phyloP scores from a whole-genome alignment of 2,113 vertebrate genomes.

The Bambusicola thoracicus region DNA sequence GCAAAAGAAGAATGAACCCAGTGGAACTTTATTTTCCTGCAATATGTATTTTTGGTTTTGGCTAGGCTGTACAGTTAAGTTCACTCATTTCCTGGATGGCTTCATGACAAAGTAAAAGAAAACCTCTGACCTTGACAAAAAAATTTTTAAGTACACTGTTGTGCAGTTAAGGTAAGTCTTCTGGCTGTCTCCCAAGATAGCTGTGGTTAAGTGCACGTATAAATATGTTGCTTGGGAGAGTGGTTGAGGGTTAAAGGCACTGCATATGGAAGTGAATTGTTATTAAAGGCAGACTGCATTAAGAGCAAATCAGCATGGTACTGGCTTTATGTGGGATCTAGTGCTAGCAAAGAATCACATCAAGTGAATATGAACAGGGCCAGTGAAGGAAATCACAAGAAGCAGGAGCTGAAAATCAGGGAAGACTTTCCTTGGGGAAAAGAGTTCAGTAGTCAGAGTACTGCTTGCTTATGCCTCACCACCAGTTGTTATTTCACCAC shows the following conservation, averaged over 20 bases:
- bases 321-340: not conserved
- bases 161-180: conserved; percentile 6
- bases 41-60: not conserved
- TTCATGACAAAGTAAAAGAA: not conserved
- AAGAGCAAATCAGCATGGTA: not conserved
- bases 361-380: not conserved
- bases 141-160: not conserved
- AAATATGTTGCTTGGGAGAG: not conserved
- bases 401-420: not conserved
- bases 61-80: not conserved
- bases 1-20: conserved; percentile 5
- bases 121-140: not conserved
- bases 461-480: not conserved
- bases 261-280: not conserved
- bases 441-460: not conserved
- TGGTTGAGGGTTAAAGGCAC: not conserved
- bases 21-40: conserved; percentile 39
- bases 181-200: not conserved
- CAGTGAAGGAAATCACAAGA: not conserved
- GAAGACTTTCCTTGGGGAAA: fast-evolving
- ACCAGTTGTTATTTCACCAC: not conserved
- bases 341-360: not conserved
- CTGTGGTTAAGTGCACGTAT: not conserved
- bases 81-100: conserved; percentile 36
- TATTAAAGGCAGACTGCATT: not conserved